Base-by-base conservation (phyloP, 2,113 vertebrate genomes). In the Protomyctophum bolini region DNA sequence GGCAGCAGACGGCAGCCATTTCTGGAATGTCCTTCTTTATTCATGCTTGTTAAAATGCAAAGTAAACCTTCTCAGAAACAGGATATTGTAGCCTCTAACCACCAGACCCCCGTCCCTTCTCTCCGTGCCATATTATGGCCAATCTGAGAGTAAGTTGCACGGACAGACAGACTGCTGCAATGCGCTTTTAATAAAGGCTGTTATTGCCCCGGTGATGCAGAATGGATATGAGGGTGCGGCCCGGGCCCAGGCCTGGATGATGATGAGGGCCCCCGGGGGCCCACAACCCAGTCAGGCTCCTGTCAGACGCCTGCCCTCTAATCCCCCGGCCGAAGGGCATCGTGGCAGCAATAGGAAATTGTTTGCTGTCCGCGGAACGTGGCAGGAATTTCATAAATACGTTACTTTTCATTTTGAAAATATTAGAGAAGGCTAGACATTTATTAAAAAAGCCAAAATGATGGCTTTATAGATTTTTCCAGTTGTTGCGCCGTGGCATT, bases 101-200 rank as follows among this genome's bases (percentile, higher is more conserved):
- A 88, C 73, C 74, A 87, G 79, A 83, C 74, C 57, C 79, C 79
- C 80, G 77, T 84, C 21, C 21, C 21, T 21, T 21, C 21, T 2
- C 77, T 84, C 83, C 80, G 81, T 77, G 83, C 86, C 87, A 89
- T 74, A 87, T 89, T 88, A 90, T 83, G 80, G 82, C 81, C 83
- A 83, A 86, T 84, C 84, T 82, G 82, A 89, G 76, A 88, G 80
- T 84, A 70, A 85, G 88, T 85, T 86, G 86, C 79, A 85, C 81
- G 80, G 81, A 76, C 86, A 88, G 84, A 88, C 80, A 80, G 74
- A n/a, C n/a, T 85, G 87, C 77, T 82, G 84, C 90, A 88, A 87
- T 89, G 89, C 89, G 76, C 87, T 92, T 93, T 92, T 92, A 92
- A 94, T 94, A 92, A 94, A 94, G 83, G 83, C 87, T 83, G 87